phyloP scores from a whole-genome alignment of 2,113 vertebrate genomes.

The Myrmecophaga tridactyla region DNA sequence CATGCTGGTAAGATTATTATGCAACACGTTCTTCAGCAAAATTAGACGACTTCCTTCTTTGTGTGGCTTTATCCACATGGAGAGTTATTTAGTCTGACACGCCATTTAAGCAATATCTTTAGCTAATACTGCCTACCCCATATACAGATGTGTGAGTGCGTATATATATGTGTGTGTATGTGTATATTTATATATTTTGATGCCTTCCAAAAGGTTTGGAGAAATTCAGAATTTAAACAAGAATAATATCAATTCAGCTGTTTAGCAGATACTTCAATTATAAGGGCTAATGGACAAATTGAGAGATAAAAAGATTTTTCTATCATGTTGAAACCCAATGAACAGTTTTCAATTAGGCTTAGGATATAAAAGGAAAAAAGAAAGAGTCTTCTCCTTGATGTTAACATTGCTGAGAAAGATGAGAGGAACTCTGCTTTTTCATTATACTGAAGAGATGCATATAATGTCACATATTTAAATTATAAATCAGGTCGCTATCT shows the following conservation, averaged over 20 bases:
- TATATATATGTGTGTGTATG: no score
- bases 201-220: slow-evolving; percentile 82
- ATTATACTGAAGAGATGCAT: slow-evolving; percentile 86
- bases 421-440: slow-evolving; percentile 87
- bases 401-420: slow-evolving; percentile 86
- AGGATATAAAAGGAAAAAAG: slow-evolving; percentile 84
- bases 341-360: slow-evolving; percentile 90
- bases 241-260: slow-evolving; percentile 86
- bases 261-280: slow-evolving; percentile 89
- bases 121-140: slow-evolving; percentile 49
- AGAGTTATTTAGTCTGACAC: slow-evolving; percentile 41
- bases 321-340: slow-evolving; percentile 88
- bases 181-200: slow-evolving; percentile 31
- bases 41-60: slow-evolving; percentile 76
- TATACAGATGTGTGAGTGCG: not conserved
- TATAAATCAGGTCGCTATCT: slow-evolving; percentile 91
- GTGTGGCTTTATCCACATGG: slow-evolving; percentile 72
- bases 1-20: slow-evolving; percentile 82
- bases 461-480: slow-evolving; percentile 90
- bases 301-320: slow-evolving; percentile 89
- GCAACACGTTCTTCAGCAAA: slow-evolving; percentile 81
- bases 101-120: slow-evolving; percentile 45
- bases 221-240: slow-evolving; percentile 85
- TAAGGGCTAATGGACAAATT: slow-evolving; percentile 90
- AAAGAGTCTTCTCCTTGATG: slow-evolving; percentile 88